Conservation (phyloP, 30 jellyfish, hydroid and myxozoan genomes). For the Cassiopea andromeda region DNA sequence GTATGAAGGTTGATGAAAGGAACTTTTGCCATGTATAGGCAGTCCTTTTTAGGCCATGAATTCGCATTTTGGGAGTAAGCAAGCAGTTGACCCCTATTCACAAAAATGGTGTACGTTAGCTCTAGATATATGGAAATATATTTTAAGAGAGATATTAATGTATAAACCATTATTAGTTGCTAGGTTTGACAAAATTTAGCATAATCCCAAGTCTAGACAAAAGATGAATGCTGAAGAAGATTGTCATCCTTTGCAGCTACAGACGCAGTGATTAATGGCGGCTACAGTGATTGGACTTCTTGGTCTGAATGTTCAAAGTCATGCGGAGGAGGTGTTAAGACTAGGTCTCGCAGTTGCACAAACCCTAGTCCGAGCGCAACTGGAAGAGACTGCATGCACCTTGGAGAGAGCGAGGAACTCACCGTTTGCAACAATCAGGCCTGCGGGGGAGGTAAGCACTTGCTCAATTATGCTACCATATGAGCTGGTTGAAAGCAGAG, state of each 20-base stretch:
- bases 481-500: too few relatives aligned
- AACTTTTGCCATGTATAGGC: too few relatives aligned
- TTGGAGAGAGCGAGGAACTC: conserved; percentile 64
- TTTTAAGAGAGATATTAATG: too few relatives aligned
- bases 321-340: conserved; percentile 86
- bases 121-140: too few relatives aligned
- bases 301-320: conserved; percentile 82
- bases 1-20: too few relatives aligned
- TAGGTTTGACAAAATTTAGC: too few relatives aligned
- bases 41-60: too few relatives aligned
- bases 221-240: not conserved
- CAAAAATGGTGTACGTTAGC: too few relatives aligned
- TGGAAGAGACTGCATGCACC: conserved; percentile 83
- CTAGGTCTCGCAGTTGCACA: conserved; percentile 78
- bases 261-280: conserved; percentile 57
- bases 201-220: too few relatives aligned
- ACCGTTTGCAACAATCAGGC: conserved; percentile 61
- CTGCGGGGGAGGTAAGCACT: conserved; percentile 74
- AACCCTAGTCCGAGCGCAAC: conserved; percentile 86
- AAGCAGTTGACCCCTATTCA: too few relatives aligned
- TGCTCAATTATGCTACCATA: not conserved
- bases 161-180: too few relatives aligned
- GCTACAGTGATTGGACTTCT: conserved; percentile 78
- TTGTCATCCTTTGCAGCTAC: not conserved
- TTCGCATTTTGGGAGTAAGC: too few relatives aligned